A percentile compares a stretch with the other conserved stretches of the same genome.
phyloP scores from a whole-genome alignment of 1,140 invertebrate genomes.

The Lucilia cuprina region DNA sequence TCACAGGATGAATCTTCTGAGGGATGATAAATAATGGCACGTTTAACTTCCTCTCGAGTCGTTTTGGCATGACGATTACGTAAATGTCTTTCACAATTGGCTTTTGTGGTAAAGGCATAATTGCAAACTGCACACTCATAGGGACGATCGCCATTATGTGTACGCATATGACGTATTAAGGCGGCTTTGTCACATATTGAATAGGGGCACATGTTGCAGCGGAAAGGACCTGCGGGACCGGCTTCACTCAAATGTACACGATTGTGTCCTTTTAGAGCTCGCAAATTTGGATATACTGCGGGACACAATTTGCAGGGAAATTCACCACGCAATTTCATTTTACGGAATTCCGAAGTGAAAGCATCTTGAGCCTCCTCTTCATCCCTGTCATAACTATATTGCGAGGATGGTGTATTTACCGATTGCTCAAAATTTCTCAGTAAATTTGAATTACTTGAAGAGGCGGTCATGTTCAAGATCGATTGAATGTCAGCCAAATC shows the following conservation, averaged over 20 bases:
- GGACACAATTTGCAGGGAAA: conserved; percentile 88
- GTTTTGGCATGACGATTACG: conserved; percentile 87
- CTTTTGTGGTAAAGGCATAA: conserved; percentile 95
- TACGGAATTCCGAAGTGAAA: conserved; percentile 79
- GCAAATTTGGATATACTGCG: conserved; percentile 84
- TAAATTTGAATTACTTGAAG: conserved; percentile 60
- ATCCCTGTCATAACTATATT: conserved; percentile 61
- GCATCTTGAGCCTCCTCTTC: conserved; percentile 83
- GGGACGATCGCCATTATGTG: conserved; percentile 93
- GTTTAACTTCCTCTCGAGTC: conserved; percentile 84
- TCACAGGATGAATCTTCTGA: conserved; percentile 81
- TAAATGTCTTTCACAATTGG: conserved; percentile 89
- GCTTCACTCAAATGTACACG: conserved; percentile 76
- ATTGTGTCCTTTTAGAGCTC: conserved; percentile 89
- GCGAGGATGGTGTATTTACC: conserved; percentile 58
- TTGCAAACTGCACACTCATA: conserved; percentile 94
- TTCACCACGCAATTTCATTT: conserved; percentile 86
- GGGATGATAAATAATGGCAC: conserved; percentile 84
- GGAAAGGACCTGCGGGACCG: conserved; percentile 75
- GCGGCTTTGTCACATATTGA: conserved; percentile 89
- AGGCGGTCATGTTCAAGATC: conserved; percentile 78
- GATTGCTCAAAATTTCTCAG: conserved; percentile 58
- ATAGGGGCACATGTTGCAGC: conserved; percentile 92
- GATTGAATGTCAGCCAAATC: conserved; percentile 86
- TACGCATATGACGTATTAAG: conserved; percentile 86